Conservation (phyloP, 2,113 vertebrate genomes). For the Copsychus sechellarum region DNA sequence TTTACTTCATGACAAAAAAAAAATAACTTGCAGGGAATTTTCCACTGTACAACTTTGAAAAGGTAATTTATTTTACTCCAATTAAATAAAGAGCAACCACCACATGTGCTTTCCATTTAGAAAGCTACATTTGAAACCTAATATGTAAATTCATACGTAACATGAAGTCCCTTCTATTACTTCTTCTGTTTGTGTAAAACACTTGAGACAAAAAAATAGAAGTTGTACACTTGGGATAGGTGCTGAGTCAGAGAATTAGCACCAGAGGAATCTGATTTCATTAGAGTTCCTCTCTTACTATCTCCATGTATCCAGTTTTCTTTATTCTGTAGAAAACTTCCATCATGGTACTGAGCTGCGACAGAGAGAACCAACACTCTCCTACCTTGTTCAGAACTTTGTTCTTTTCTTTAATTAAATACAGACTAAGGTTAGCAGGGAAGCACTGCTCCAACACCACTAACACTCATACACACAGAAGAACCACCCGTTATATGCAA, state of each 20-base stretch:
- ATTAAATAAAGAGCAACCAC: neutral
- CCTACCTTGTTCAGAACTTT: neutral
- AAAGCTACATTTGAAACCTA: neutral
- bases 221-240: neutral
- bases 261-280: neutral
- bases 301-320: neutral
- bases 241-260: neutral
- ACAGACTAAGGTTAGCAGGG: neutral
- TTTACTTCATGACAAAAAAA: neutral
- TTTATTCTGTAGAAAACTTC: neutral
- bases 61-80: neutral
- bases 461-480: neutral
- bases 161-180: neutral
- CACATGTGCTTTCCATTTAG: neutral
- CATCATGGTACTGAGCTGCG: neutral
- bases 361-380: neutral
- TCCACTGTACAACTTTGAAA: neutral
- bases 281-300: neutral
- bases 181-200: neutral
- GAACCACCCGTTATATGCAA: accelerated
- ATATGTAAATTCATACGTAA: neutral
- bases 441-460: neutral
- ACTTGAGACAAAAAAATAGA: accelerated
- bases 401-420: neutral
- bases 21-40: neutral